Base-by-base conservation (phyloP, 1,140 invertebrate genomes). In the Ceratina australensis region DNA sequence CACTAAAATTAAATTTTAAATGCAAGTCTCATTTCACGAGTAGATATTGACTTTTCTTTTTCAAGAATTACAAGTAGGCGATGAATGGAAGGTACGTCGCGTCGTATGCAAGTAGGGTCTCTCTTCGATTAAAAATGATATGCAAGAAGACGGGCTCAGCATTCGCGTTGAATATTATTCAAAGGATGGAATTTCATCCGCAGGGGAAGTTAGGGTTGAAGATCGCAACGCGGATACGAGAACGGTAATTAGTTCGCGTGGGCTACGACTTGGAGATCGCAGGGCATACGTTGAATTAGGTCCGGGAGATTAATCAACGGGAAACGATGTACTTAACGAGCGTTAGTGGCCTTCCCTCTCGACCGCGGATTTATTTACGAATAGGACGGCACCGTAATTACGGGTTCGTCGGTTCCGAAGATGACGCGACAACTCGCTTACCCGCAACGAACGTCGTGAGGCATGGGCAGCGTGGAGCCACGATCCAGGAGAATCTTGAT, bases 401-500 rank as follows among this genome's bases (percentile, higher is more conserved):
- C 26, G 24, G 5, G 18, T 13, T 16, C 10, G 18, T 10, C 33
- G 33, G 8, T 42, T 42, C 33, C 33, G 33, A 42, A 42, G 33
- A 50, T 3, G 1, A 52, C 20, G 3, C 20, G 54, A 42, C 33
- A 10, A 42, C 33, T 42, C 33, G 49, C 88, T 90, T 66, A 92
- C 91, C 91, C 91, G 75, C 91, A 92, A 69, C 96, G 95, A 84
- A 98, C 96, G 91, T 98, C 97, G 89, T 98, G 98, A 2, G 98
- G 98, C 93, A 97, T 96, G 1, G 97, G 97, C 74, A 98, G 93
- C 13, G 95, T 95, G 3, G 96, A 96, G 20, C 97, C 97, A 59
- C 97, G 94, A 93, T 99, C 98, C 79, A 99, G 92, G 12, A 99
- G 94, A 82, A 99, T 97, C 94, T 99, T 99, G 87, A 99, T 98